These are phyloP conservation scores for Microcebus ravelobensis DNA, from an alignment of 2,113 vertebrate species.

Conservation along the genomic window DNA sequence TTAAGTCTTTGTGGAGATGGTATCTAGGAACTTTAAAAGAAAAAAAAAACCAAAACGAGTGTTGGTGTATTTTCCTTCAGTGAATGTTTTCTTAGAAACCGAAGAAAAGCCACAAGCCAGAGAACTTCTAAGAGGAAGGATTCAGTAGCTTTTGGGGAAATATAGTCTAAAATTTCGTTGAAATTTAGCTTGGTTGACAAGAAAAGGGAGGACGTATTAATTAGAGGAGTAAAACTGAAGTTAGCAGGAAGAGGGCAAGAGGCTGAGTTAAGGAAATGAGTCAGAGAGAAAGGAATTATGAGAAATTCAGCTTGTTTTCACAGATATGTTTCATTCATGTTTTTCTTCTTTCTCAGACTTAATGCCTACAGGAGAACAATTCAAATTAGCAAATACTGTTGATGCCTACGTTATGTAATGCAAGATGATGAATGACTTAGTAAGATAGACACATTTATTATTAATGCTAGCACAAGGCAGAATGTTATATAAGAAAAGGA, in stretches of 20 bases:
- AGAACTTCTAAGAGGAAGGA: neutral
- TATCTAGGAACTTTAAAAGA: neutral
- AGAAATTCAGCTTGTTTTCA: neutral
- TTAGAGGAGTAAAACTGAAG: neutral
- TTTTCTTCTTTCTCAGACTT: neutral
- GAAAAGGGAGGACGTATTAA: neutral
- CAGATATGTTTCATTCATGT: neutral
- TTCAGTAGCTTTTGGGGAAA: neutral
- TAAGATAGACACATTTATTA: neutral
- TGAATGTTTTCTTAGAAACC: conserved; percentile 37
- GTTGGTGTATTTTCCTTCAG: neutral
- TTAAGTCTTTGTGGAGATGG: neutral
- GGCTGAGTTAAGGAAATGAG: neutral
- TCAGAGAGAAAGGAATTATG: neutral
- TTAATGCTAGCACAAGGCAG: neutral
- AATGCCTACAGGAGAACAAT: neutral
- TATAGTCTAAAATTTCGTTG: neutral
- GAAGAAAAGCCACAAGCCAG: neutral
- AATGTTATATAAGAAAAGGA: neutral
- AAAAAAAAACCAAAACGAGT: neutral
- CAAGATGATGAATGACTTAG: neutral
- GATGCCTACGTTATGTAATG: neutral
- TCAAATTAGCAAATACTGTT: neutral
- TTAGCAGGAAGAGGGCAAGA: neutral
- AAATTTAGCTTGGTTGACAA: neutral